Conservation (phyloP, 2,113 vertebrate genomes). For the Periophthalmus modestus region DNA sequence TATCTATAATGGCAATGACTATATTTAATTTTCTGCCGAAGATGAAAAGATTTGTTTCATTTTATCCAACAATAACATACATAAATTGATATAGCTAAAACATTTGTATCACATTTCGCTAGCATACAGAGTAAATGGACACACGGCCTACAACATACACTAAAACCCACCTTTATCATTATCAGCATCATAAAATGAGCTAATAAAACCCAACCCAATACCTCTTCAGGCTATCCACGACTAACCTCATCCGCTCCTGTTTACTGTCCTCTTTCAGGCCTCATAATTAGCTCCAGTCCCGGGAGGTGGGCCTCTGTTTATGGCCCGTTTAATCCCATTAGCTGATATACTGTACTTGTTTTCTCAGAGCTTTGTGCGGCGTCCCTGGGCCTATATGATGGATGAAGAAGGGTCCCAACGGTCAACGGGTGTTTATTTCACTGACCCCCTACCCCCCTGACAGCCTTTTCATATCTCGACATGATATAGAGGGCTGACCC, state of each 20-base stretch:
- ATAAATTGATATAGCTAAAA: not conserved
- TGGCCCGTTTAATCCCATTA: slow-evolving; percentile 45
- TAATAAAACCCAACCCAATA: not conserved
- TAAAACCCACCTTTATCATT: not conserved
- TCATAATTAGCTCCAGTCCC: slow-evolving; percentile 55
- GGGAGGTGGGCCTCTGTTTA: slow-evolving; percentile 29
- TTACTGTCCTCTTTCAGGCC: slow-evolving; percentile 35
- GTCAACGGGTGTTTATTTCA: slow-evolving; percentile 72
- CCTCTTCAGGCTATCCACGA: not conserved
- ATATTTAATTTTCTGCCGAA: no score
- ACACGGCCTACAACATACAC: not conserved
- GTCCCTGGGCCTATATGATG: slow-evolving; percentile 36
- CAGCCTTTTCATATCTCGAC: slow-evolving; percentile 64
- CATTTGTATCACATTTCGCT: not conserved
- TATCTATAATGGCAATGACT: no score
- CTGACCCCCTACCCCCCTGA: slow-evolving; percentile 49
- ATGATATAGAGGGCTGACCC: slow-evolving; percentile 66
- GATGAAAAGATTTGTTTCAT: no score
- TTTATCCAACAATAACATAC: not conserved
- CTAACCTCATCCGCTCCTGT: not conserved
- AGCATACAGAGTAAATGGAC: not conserved
- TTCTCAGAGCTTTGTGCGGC: slow-evolving; percentile 2
- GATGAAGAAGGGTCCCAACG: slow-evolving; percentile 50
- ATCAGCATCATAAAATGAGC: not conserved
- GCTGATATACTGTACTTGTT: slow-evolving; percentile 43